These are phyloP conservation scores for Caenorhabditis inopinata DNA, from an alignment of 1,140 invertebrate species.

Conservation along the genomic window DNA sequence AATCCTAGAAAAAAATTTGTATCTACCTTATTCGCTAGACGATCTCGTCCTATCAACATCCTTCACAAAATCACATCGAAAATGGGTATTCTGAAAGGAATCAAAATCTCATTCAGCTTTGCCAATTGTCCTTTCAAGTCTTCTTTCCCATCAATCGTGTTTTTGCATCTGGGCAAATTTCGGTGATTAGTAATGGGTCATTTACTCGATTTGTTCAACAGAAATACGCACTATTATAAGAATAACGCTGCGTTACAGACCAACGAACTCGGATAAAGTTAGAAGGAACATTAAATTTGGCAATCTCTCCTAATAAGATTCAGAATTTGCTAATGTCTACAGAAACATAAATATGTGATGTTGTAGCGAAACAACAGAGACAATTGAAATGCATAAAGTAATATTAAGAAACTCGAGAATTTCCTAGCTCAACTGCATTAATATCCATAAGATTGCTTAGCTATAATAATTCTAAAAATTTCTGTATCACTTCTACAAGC, in stretches of 20 bases:
- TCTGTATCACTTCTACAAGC: too few relatives aligned
- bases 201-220: constrained; percentile 16
- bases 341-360: too few relatives aligned
- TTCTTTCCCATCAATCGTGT: neutral
- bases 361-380: too few relatives aligned
- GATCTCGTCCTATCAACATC: neutral
- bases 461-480: too few relatives aligned
- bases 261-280: neutral
- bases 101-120: neutral
- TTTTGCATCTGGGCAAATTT: constrained; percentile 4
- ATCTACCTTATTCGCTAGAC: neutral
- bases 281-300: neutral
- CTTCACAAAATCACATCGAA: neutral
- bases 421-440: too few relatives aligned
- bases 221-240: neutral
- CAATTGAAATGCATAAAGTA: too few relatives aligned
- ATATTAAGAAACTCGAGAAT: too few relatives aligned
- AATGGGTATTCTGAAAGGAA: neutral
- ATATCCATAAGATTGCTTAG: too few relatives aligned
- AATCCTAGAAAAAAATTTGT: neutral
- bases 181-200: constrained; percentile 22
- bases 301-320: neutral
- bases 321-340: too few relatives aligned
- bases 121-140: neutral
- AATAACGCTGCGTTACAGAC: neutral